These are phyloP conservation scores for Clistopyga incitator DNA, from an alignment of 2,888 invertebrate species.

Conservation along the genomic window DNA sequence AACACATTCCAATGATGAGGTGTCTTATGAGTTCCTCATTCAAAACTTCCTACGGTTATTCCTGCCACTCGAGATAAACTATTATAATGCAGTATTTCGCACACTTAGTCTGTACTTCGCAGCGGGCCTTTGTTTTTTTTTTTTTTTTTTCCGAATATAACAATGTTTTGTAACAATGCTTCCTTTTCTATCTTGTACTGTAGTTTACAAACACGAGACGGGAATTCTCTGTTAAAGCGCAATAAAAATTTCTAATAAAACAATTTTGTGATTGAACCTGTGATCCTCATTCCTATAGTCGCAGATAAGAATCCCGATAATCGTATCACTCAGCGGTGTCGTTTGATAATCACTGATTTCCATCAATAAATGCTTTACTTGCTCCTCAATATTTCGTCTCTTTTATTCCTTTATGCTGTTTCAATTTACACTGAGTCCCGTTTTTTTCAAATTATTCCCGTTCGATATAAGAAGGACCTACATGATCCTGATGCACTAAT, in stretches of 20 bases:
- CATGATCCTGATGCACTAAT: too few species aligned
- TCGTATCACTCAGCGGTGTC: background rate
- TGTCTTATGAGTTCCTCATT: conserved; percentile 19
- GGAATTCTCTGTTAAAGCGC: conserved; percentile 47
- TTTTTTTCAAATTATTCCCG: too few species aligned
- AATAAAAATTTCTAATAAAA: conserved; percentile 62
- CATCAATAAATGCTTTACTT: too few species aligned
- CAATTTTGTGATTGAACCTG: conserved; percentile 30
- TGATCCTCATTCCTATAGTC: conserved; percentile 33
- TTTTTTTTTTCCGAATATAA: conserved; percentile 24
- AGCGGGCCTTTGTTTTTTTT: conserved; percentile 6
- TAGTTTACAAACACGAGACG: conserved; percentile 43
- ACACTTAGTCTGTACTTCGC: conserved; percentile 36
- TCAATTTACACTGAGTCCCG: too few species aligned
- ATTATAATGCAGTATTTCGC: conserved; percentile 20
- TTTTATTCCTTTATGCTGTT: too few species aligned
- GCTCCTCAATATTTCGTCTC: too few species aligned
- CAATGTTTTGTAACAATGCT: conserved; percentile 12
- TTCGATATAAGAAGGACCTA: too few species aligned
- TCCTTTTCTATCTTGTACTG: conserved; percentile 50
- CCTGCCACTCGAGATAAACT: conserved; percentile 23
- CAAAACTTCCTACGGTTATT: conserved; percentile 25
- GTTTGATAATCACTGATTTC: too few species aligned
- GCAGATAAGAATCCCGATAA: background rate
- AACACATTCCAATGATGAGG: conserved; percentile 39